phyloP scores from a whole-genome alignment of 2,113 vertebrate genomes.

The Atherinomorus stipes region DNA sequence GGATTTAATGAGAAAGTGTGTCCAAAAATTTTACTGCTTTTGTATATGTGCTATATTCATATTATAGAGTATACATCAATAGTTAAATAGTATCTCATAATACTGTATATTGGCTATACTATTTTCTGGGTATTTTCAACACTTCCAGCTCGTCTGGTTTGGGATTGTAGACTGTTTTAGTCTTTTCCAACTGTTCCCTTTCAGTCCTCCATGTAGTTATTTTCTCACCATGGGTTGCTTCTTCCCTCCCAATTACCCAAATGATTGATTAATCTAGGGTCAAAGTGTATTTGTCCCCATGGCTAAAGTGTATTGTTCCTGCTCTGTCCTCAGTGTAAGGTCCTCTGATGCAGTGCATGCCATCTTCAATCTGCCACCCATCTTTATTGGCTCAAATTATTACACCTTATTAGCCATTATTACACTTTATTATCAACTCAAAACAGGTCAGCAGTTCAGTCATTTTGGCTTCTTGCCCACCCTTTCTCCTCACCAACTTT shows the following conservation, averaged over 20 bases:
- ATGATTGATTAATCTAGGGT: slow-evolving; percentile 88
- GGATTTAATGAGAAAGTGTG: too few relatives aligned
- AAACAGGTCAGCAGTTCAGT: slow-evolving; percentile 67
- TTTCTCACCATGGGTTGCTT: slow-evolving; percentile 56
- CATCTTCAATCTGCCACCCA: slow-evolving; percentile 69
- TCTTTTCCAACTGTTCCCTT: slow-evolving; percentile 43
- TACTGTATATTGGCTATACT: too few relatives aligned
- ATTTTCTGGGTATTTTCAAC: too few relatives aligned
- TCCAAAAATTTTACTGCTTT: too few relatives aligned
- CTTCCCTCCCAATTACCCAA: slow-evolving; percentile 72
- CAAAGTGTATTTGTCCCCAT: slow-evolving; percentile 79
- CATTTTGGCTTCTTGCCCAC: slow-evolving; percentile 66
- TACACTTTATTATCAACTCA: slow-evolving; percentile 70
- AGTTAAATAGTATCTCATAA: too few relatives aligned
- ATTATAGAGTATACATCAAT: too few relatives aligned
- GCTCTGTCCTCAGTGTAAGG: slow-evolving; percentile 70
- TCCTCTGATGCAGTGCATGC: slow-evolving; percentile 80
- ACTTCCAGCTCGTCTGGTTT: too few relatives aligned
- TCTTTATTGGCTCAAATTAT: slow-evolving; percentile 77
- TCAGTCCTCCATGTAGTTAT: slow-evolving; percentile 77
- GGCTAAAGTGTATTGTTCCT: slow-evolving; percentile 86
- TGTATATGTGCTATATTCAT: too few relatives aligned
- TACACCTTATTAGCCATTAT: slow-evolving; percentile 72
- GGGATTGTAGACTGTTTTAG: too few relatives aligned
- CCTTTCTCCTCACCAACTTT: slow-evolving; percentile 61